phyloP scores from a whole-genome alignment of 1,140 invertebrate genomes.

The Drosophila repleta region DNA sequence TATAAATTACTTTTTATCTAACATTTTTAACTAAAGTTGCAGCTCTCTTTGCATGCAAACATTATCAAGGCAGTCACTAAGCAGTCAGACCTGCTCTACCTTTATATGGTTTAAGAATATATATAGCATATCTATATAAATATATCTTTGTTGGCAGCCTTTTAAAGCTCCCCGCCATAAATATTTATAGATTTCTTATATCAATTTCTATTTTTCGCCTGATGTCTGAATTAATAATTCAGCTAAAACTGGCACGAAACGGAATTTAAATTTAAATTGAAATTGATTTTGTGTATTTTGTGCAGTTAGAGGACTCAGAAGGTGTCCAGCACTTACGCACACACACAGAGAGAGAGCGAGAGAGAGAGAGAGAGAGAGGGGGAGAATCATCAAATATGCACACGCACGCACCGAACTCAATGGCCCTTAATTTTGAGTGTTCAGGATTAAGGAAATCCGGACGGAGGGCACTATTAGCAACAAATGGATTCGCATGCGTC shows the following conservation, averaged over 20 bases:
- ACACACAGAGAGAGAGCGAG: too few species aligned
- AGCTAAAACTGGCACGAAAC: neutral
- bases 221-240: neutral
- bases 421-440: neutral
- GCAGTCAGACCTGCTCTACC: too few species aligned
- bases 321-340: neutral
- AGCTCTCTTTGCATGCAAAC: too few species aligned
- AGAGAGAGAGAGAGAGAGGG: too few species aligned
- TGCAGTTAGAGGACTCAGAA: neutral
- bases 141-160: too few species aligned
- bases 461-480: slow-evolving; percentile 9
- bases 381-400: slow-evolving; percentile 4
- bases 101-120: too few species aligned
- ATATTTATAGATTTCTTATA: neutral
- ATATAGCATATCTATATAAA: too few species aligned
- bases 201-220: neutral
- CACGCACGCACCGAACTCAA: neutral
- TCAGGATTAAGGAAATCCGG: slow-evolving; percentile 5
- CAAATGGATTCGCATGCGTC: slow-evolving; percentile 19
- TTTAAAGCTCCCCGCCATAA: too few species aligned
- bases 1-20: too few species aligned
- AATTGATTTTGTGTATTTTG: neutral
- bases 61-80: too few species aligned
- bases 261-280: slow-evolving; percentile 4
- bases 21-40: too few species aligned